A percentile compares a stretch with the other conserved stretches of the same genome.
phyloP scores from a whole-genome alignment of 2,888 invertebrate species.

The Nymphalis polychloros region DNA sequence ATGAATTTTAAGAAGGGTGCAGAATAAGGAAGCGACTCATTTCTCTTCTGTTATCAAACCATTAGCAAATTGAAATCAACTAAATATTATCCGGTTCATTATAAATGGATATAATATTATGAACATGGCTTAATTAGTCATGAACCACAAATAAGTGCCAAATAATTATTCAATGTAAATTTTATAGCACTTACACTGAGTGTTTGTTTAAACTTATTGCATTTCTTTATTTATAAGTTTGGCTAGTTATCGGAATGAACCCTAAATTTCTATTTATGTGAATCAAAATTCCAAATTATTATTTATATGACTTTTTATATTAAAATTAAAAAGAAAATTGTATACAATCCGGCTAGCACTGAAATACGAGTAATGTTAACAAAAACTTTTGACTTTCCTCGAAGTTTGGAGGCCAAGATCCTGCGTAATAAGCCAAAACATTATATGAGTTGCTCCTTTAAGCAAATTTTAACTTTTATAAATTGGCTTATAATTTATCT shows the following conservation, averaged over 20 bases:
- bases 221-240: too few relatives aligned
- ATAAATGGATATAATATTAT: neutral
- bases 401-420: slow-evolving; percentile 1
- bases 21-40: neutral
- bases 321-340: neutral
- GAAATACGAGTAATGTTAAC: slow-evolving; percentile 1
- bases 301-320: neutral
- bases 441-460: slow-evolving; percentile 17
- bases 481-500: slow-evolving; percentile 27
- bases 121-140: neutral
- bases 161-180: too few relatives aligned
- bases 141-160: too few relatives aligned
- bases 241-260: too few relatives aligned
- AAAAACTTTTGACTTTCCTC: neutral
- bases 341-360: neutral
- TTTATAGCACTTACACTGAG: too few relatives aligned
- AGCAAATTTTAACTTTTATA: slow-evolving; percentile 19
- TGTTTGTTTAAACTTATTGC: too few relatives aligned
- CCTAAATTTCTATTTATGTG: too few relatives aligned
- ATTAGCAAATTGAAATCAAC: neutral
- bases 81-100: neutral
- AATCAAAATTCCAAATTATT: too few relatives aligned
- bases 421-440: slow-evolving; percentile 17
- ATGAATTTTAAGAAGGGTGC: neutral
- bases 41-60: neutral